A percentile compares a stretch with the other conserved stretches of the same genome.
phyloP scores from a whole-genome alignment of 2,797 vertebrate species.

The Linurgus olivaceus region DNA sequence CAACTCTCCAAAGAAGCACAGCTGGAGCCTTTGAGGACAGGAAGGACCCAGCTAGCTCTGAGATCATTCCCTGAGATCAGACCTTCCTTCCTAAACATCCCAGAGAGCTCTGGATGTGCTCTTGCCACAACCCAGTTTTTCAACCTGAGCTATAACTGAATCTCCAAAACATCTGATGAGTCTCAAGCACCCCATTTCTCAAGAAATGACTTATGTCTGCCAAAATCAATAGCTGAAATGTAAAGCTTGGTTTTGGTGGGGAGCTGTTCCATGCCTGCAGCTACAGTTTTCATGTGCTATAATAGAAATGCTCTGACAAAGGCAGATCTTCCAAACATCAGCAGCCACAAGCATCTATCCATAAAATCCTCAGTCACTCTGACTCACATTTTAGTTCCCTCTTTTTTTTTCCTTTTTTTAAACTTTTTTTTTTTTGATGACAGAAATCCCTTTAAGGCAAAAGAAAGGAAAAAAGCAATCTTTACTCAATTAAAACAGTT shows the following conservation, averaged over 20 bases:
- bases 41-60: neutral
- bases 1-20: neutral
- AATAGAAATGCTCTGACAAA: neutral
- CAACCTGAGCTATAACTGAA: neutral
- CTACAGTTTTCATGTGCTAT: neutral
- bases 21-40: neutral
- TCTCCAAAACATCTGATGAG: neutral
- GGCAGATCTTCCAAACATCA: neutral
- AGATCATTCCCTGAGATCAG: neutral
- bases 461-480: neutral
- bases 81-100: neutral
- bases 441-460: neutral
- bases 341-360: neutral
- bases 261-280: neutral
- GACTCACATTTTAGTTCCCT: neutral
- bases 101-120: neutral
- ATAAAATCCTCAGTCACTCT: neutral
- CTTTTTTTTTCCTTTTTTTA: neutral
- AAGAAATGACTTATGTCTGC: neutral
- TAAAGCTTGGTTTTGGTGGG: neutral
- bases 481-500: neutral
- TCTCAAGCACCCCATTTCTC: neutral
- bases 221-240: neutral
- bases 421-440: neutral
- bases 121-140: neutral